phyloP scores from a whole-genome alignment of 2,113 vertebrate genomes.

The Nannospalax galili region DNA sequence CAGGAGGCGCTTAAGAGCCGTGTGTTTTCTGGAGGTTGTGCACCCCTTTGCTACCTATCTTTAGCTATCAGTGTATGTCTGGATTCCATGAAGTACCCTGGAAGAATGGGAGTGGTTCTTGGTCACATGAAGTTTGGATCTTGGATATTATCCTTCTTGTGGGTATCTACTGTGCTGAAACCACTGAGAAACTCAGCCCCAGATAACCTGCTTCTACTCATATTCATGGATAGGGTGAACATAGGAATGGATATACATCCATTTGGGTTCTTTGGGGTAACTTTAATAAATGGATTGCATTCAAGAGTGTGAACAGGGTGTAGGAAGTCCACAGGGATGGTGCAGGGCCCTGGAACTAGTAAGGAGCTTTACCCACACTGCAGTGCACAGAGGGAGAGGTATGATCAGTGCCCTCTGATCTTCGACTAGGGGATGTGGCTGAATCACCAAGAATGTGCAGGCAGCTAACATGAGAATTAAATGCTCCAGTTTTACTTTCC shows the following conservation, averaged over 20 bases:
- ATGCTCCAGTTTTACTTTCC: background rate
- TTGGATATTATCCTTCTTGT: background rate
- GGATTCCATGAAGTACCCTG: background rate
- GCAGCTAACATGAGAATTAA: background rate
- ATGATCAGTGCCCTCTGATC: background rate
- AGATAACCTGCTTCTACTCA: background rate
- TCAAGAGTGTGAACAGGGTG: background rate
- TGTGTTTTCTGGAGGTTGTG: background rate
- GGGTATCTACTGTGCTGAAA: background rate
- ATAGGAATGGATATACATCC: background rate
- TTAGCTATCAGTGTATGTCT: background rate
- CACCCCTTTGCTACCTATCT: background rate
- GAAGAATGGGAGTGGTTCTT: background rate
- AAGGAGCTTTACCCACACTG: background rate
- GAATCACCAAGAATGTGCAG: background rate
- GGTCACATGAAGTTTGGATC: background rate
- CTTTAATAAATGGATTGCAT: background rate
- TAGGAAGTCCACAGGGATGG: background rate
- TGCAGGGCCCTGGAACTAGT: too few relatives aligned
- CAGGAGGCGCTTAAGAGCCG: background rate
- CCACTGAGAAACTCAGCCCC: background rate
- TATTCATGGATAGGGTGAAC: background rate
- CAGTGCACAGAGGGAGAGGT: background rate
- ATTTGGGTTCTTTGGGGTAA: background rate
- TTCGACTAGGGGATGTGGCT: background rate